Base-by-base conservation (phyloP, 1,140 invertebrate genomes). In the Gryon sp. region DNA sequence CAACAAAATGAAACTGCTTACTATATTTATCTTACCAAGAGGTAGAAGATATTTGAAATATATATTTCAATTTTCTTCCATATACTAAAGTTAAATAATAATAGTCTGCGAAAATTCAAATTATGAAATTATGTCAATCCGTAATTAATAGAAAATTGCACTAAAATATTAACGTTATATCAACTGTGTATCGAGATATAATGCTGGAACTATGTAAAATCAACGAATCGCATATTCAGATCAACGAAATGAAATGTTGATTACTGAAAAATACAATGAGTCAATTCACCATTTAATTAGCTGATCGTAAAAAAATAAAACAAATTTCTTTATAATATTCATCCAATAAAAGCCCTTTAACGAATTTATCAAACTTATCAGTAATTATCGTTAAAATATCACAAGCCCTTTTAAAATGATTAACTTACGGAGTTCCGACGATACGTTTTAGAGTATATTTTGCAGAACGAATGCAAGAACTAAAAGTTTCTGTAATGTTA, bases 131-230 rank as follows among this genome's bases (percentile, higher is more conserved):
- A n/a, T n/a, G n/a, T n/a, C n/a, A n/a, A n/a, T n/a, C n/a, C n/a
- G n/a, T n/a, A n/a, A n/a, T n/a, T n/a, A n/a, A n/a, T n/a, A n/a
- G n/a, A n/a, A n/a, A n/a, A n/a, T n/a, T n/a, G n/a, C n/a, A n/a
- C n/a, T n/a, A n/a, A n/a, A n/a, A n/a, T n/a, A n/a, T n/a, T n/a
- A n/a, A n/a, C n/a, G n/a, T n/a, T n/a, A n/a, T n/a, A n/a, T n/a
- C n/a, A n/a, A n/a, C n/a, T n/a, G n/a, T n/a, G n/a, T n/a, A n/a
- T n/a, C n/a, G n/a, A n/a, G n/a, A n/a, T n/a, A n/a, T n/a, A n/a
- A n/a, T n/a, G n/a, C n/a, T n/a, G n/a, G n/a, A 57, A 45, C 40
- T 59, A n/a, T 32, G 41, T 34, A 62, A 62, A 62, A 48, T 62
- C 57, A 62, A 62, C 43, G 48, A 62, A 28, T 38, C 40, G 16